Evolutionary conservation across 2,113 vertebrate species (phyloP), one percentile per base, ranked within the genome.

Genomic region (Crocuta crocuta): DNA sequence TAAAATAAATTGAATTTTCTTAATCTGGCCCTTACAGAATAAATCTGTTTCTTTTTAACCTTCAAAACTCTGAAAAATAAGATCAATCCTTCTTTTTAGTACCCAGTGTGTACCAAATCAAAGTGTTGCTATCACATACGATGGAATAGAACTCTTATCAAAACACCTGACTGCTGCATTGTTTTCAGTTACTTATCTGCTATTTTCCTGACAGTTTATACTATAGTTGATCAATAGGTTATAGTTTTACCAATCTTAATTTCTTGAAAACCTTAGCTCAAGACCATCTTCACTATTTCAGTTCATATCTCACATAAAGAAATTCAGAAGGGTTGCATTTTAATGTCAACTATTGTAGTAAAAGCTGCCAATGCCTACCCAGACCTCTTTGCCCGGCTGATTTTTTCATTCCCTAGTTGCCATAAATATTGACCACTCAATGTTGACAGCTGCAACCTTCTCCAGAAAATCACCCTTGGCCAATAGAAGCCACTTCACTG

Each of bases 1-100:
- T 94, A 96, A 97, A 97, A 87, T 95, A 97, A 97, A 96, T 95
- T 58, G 50, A 97, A 74, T 96, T 82, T 95, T 96, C 50, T 94
- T 73, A 87, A 88, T 86, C 92, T 90, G 65, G 45, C 63, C 58
- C 26, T 98, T 95, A 66, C 90, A 97, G 89, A 96, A 94, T 94
- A 96, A 96, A 94, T 66, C 71, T 71, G 94, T 84, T 96, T 97
- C 50, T 87, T 86, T 35, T 97, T 97, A 95, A 97, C 61, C 79
- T 97, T 98, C 74, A 97, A 94, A 96, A 84, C 9, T 76, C 86
- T 96, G 79, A 94, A 80, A 97, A 89, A 96, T 83, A 70, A 95
- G 21, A 95, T 94, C 78, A 97, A 80, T 83, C 88, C 66, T 95
- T 89, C 89, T 95, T 96, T 83, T 97, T 98, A 96, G 89, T n/a